Percentiles rank a stretch among this genome's conserved stretches.
Evolutionary conservation across 35 echinoderm and acorn worm genomes (phyloP).

Genomic region (Patiria miniata): DNA sequence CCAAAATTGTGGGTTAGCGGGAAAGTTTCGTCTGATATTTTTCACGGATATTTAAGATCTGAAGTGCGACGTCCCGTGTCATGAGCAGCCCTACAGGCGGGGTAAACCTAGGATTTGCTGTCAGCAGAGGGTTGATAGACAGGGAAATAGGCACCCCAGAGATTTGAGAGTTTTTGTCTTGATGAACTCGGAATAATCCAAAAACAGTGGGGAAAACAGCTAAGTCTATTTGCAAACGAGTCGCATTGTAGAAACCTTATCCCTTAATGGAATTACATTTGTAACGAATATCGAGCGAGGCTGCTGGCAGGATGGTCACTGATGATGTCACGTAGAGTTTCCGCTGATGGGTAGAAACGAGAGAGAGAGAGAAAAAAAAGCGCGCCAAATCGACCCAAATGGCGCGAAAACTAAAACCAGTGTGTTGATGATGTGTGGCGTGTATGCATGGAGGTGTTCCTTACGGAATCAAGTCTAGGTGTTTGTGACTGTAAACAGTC

Average conservation of each 20-base stretch:
- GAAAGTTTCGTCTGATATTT: too few species aligned
- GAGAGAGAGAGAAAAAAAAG: not conserved
- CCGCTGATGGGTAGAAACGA: not conserved
- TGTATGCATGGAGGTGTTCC: too few species aligned
- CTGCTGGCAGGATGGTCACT: not conserved
- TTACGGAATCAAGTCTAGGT: not conserved
- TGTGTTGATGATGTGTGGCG: too few species aligned
- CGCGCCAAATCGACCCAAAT: not conserved
- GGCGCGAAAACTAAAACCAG: not conserved
- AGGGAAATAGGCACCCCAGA: too few species aligned
- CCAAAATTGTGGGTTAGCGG: too few species aligned
- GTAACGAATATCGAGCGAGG: not conserved
- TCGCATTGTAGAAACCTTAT: not conserved
- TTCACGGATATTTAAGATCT: too few species aligned
- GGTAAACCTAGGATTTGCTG: too few species aligned
- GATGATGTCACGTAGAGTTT: not conserved
- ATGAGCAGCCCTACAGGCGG: too few species aligned
- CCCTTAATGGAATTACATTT: conserved; percentile 17
- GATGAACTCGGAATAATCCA: not conserved
- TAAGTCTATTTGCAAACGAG: not conserved
- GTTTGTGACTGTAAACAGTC: conserved; percentile 10
- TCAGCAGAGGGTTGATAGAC: too few species aligned
- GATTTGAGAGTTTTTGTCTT: too few species aligned
- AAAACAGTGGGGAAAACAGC: not conserved
- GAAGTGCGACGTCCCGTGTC: too few species aligned